A percentile compares a stretch with the other conserved stretches of the same genome.
Conservation (phyloP, 2,113 vertebrate genomes). For the Gasterosteus aculeatus region DNA sequence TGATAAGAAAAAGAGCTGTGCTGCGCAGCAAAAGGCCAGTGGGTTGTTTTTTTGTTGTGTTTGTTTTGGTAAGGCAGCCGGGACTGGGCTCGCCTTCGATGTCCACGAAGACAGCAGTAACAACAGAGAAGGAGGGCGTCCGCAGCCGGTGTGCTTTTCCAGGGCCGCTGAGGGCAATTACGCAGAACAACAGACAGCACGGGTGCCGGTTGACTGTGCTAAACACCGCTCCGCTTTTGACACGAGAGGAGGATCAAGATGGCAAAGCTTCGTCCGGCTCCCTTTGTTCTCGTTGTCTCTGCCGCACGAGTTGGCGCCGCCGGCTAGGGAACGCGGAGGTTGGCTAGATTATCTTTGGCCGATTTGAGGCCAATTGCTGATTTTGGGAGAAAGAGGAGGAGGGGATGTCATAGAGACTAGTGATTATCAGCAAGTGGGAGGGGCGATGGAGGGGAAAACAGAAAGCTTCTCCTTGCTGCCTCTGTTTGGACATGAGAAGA, state of each 20-base stretch:
- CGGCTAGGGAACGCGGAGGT: conserved; percentile 57
- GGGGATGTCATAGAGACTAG: conserved; percentile 62
- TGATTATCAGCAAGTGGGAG: conserved; percentile 76
- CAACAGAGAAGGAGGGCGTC: conserved; percentile 15
- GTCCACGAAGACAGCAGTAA: not conserved
- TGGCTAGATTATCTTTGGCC: conserved; percentile 76
- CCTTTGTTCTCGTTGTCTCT: conserved; percentile 65
- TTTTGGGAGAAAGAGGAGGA: conserved; percentile 69
- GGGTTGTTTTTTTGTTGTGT: not conserved
- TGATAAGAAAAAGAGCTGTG: conserved; percentile 9
- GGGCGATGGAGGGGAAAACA: conserved; percentile 42
- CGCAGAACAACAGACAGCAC: conserved; percentile 71
- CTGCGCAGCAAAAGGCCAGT: not conserved
- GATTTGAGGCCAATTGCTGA: conserved; percentile 79
- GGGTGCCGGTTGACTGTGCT: conserved; percentile 68
- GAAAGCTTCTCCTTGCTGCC: conserved; percentile 58
- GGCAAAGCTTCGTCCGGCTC: conserved; percentile 32
- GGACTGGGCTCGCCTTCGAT: not conserved
- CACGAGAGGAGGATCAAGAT: conserved; percentile 61
- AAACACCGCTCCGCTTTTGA: conserved; percentile 61
- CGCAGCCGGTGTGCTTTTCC: conserved; percentile 53
- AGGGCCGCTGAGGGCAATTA: conserved; percentile 78
- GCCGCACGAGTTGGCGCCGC: not conserved
- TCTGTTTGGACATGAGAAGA: conserved; percentile 73
- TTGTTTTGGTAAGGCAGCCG: not conserved